Evolutionary conservation across 2,888 invertebrate species (phyloP).

Genomic region (Himalopsyche anomala): DNA sequence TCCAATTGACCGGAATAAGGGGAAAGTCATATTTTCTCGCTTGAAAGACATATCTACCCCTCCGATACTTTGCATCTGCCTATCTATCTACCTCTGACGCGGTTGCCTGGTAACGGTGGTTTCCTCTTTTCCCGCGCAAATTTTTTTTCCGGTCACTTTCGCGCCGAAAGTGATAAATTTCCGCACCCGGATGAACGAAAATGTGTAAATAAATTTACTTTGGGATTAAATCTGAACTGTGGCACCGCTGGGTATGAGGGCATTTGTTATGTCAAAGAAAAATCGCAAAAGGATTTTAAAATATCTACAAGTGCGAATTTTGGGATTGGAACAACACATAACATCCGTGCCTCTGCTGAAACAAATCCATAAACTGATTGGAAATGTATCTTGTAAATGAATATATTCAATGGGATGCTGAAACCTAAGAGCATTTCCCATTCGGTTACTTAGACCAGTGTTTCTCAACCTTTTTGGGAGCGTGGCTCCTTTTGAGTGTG

Average conservation of each 20-base stretch:
- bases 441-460: too few species aligned
- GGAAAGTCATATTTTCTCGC: conserved; percentile 39
- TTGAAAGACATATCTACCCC: conserved; percentile 35
- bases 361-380: too few species aligned
- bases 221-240: not conserved
- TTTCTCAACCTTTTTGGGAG: too few species aligned
- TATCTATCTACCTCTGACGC: conserved; percentile 16
- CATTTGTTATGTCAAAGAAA: not conserved
- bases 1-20: conserved; percentile 42
- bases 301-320: too few species aligned
- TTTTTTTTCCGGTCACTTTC: conserved; percentile 28
- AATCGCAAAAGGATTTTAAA: too few species aligned
- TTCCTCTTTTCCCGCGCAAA: conserved; percentile 32
- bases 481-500: too few species aligned
- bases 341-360: too few species aligned
- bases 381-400: too few species aligned
- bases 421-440: too few species aligned
- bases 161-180: conserved; percentile 37
- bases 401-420: too few species aligned
- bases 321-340: too few species aligned
- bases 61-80: conserved; percentile 22
- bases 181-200: conserved; percentile 8
- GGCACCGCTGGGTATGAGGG: too few species aligned
- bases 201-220: conserved; percentile 17
- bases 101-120: conserved; percentile 18